Percentiles rank a stretch among this genome's conserved stretches.
Conservation (phyloP, 1,140 invertebrate genomes). For the Bombus breviceps region DNA sequence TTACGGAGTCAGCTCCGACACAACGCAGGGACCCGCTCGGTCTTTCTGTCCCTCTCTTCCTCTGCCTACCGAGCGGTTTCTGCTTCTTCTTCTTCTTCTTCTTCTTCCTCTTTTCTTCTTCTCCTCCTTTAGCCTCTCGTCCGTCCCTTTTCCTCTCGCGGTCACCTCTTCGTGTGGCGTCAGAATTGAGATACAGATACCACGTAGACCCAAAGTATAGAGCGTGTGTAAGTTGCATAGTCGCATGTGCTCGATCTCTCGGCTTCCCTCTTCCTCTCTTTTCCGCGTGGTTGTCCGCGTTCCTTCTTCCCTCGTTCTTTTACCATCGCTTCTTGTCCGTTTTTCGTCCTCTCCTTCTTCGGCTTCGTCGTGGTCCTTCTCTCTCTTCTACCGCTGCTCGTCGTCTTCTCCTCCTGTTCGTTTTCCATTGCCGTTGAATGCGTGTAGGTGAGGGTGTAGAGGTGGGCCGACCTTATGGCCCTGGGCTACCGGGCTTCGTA, state of each 20-base stretch:
- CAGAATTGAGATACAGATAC: slow-evolving; percentile 81
- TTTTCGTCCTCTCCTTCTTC: slow-evolving; percentile 23
- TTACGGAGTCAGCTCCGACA: slow-evolving; percentile 78
- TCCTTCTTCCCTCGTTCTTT: neutral
- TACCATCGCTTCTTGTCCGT: slow-evolving; percentile 8
- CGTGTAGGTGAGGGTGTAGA: slow-evolving; percentile 78
- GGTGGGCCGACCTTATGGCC: slow-evolving; percentile 80
- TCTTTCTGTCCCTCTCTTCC: slow-evolving; percentile 46
- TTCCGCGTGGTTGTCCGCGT: slow-evolving; percentile 9
- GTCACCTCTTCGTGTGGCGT: slow-evolving; percentile 67
- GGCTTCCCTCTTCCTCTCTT: slow-evolving; percentile 18
- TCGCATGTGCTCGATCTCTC: slow-evolving; percentile 67
- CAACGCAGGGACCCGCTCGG: slow-evolving; percentile 67
- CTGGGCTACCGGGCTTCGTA: slow-evolving; percentile 81
- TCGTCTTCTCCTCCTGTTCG: slow-evolving; percentile 19
- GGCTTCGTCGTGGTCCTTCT: slow-evolving; percentile 18
- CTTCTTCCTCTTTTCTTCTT: slow-evolving; percentile 21
- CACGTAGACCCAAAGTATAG: slow-evolving; percentile 76
- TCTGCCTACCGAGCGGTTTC: slow-evolving; percentile 36
- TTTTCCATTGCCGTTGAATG: slow-evolving; percentile 47
- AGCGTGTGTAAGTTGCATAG: slow-evolving; percentile 64
- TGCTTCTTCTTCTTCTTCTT: slow-evolving; percentile 35
- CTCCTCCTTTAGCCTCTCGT: slow-evolving; percentile 58
- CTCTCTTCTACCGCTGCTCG: slow-evolving; percentile 27
- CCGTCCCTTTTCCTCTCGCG: slow-evolving; percentile 70